Evolutionary conservation across 2,113 vertebrate genomes (phyloP), one percentile per base, ranked within the genome.

Genomic region (Forbesichthys papilliferus): DNA sequence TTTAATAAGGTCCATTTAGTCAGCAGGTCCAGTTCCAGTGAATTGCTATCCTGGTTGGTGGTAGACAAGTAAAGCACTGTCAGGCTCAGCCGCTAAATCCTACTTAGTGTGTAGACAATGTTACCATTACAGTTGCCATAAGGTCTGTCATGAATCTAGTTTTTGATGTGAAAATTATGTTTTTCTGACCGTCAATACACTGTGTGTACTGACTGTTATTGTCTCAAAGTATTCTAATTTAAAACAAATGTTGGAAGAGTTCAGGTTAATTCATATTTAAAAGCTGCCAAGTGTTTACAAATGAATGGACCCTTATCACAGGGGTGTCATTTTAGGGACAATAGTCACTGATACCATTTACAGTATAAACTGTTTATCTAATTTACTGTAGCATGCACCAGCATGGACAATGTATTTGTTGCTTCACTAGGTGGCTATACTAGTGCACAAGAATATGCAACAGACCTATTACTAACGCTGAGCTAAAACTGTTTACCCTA

Each of bases 221-320:
- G 49, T 55, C 42, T 73, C 54, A 56, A 73, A 51, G 27, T 59
- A 61, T 52, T 75, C 33, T 49, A 46, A 51, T 66, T 46, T 57
- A 54, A 3, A 33, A 49, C 6, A 10, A 65, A 13, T 42, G 62
- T 61, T 60, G 64, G 3, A 56, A 59, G 33, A 27, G 82, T 78
- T 52, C 71, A 66, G 69, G 55, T 74, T 82, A 72, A 53, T 81
- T 60, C 62, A 68, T 77, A 75, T 80, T 80, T 75, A 71, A 83
- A 84, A 69, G 81, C 87, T 87, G 87, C 88, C 88, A 88, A 89
- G 80, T 86, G 85, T 81, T 90, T 88, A 90, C 85, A 87, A 53
- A 80, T 61, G 73, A 73, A 78, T 83, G 78, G 79, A 67, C 72
- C 8, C 18, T 56, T 16, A 56, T 18, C 18, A 56, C 54, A 20